A percentile compares a stretch with the other conserved stretches of the same genome.
These are phyloP conservation scores for Eupithecia insigniata DNA, from an alignment of 2,888 invertebrate species.

Conservation along the genomic window DNA sequence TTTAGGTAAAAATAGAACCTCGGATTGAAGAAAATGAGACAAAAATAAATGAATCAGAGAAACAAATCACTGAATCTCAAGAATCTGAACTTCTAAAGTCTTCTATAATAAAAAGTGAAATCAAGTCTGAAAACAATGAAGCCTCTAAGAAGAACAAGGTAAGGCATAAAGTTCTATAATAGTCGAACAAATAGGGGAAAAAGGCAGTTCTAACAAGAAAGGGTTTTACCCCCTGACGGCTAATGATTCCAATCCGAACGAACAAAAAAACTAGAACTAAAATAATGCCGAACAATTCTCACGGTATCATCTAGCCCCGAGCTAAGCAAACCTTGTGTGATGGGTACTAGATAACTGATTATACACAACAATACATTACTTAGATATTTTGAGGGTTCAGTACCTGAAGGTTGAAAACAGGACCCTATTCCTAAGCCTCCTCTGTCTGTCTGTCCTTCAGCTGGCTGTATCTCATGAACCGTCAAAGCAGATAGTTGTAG, in stretches of 20 bases:
- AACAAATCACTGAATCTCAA: background rate
- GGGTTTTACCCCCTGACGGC: no score
- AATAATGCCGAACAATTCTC: background rate
- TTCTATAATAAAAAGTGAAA: slow-evolving; percentile 28
- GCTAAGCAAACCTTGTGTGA: no score
- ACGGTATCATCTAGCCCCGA: no score
- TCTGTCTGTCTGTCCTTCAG: no score
- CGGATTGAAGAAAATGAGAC: slow-evolving; percentile 15
- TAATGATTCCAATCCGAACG: no score
- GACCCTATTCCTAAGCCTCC: no score
- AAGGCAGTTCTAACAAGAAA: background rate
- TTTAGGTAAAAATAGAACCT: slow-evolving; percentile 31
- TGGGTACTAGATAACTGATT: background rate
- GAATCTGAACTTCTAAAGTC: background rate
- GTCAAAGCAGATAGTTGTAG: no score
- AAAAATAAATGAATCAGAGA: slow-evolving; percentile 3
- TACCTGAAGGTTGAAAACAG: no score
- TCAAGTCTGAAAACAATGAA: slow-evolving; percentile 34
- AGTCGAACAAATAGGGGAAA: background rate
- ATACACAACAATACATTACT: no score
- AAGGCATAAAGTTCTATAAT: background rate
- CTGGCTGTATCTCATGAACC: no score
- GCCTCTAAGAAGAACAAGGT: slow-evolving; percentile 31
- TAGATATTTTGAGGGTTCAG: no score
- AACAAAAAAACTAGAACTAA: no score